Base-by-base conservation (phyloP, 2,797 vertebrate genomes). In the Champsocephalus esox region DNA sequence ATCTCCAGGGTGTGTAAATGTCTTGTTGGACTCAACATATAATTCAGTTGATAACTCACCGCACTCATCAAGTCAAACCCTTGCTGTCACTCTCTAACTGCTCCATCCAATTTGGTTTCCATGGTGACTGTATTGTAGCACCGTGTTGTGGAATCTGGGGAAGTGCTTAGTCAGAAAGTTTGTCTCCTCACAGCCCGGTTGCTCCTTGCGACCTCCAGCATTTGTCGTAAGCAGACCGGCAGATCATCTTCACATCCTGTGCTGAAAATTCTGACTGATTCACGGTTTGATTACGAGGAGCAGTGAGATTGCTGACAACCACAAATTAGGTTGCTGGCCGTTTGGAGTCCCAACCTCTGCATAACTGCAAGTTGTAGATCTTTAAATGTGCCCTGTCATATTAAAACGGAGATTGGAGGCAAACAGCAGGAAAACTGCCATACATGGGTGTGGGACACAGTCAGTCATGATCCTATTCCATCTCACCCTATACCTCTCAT, bases 141-240 rank as follows among this genome's bases (percentile, higher is more conserved):
- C 75, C 17, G 66, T 91, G 91, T 93, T 92, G 89, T 93, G 91
- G 88, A 92, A 90, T 91, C 75, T 92, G 50, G 63, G 78, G 73
- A 80, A 85, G 65, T 74, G 72, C 83, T 74, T 80, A 0, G 57
- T 89, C 88, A 80, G 66, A 67, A 77, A 19, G 73, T 46, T 65
- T 10, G n/a, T 78, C 75, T 75, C 55, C 12, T 3, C 43, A 12
- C 11, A 9, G 51, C 41, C 66, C n/a, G 46, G 48, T 66, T 16
- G 16, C 67, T 77, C 71, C 19, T 50, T 9, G 64, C 6, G 46
- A 86, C 80, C 80, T 88, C 75, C 55, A 17, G 64, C 76, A 74
- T 73, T 74, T 78, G 73, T 87, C 70, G 19, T 71, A 83, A 79
- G 85, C 70, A 67, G 65, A 81, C 66, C 64, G 70, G 66, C 77